phyloP scores from a whole-genome alignment of 23 tunicate species.

The Corella eumyota region DNA sequence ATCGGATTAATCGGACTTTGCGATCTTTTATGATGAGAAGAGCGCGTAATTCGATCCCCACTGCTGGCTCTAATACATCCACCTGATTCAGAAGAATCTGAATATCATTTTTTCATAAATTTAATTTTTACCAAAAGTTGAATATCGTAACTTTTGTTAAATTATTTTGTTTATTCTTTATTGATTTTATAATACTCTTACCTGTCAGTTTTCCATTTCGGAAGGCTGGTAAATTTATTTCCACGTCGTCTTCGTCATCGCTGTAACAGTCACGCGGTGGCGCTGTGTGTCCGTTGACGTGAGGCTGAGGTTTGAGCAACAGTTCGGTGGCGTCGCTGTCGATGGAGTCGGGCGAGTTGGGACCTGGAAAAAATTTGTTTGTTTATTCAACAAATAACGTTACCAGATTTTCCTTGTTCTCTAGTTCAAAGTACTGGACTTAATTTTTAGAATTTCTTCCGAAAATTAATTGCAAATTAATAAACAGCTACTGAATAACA shows the following conservation, averaged over 20 bases:
- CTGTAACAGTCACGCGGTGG: constrained; percentile 13
- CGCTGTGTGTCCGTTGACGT: constrained; percentile 14
- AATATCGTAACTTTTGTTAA: too few relatives aligned
- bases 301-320: constrained; percentile 49
- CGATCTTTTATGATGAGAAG: constrained; percentile 18
- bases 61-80: constrained; percentile 9
- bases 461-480: too few relatives aligned
- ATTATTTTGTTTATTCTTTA: too few relatives aligned
- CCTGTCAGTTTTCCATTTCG: constrained; percentile 34
- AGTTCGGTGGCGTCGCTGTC: constrained; percentile 85
- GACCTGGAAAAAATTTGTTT: constrained; percentile 19
- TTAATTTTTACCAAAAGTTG: too few relatives aligned
- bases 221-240: constrained; percentile 10
- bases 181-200: too few relatives aligned
- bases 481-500: too few relatives aligned
- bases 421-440: too few relatives aligned
- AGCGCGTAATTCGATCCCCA: too few relatives aligned
- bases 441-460: too few relatives aligned
- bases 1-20: constrained; percentile 40
- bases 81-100: constrained; percentile 5
- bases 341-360: constrained; percentile 57
- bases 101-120: too few relatives aligned
- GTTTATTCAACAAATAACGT: too few relatives aligned
- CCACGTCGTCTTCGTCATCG: constrained; percentile 45
- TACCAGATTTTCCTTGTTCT: too few relatives aligned